Evolutionary conservation across 2,888 invertebrate species (phyloP).

Genomic region (Pterobdella sp.): DNA sequence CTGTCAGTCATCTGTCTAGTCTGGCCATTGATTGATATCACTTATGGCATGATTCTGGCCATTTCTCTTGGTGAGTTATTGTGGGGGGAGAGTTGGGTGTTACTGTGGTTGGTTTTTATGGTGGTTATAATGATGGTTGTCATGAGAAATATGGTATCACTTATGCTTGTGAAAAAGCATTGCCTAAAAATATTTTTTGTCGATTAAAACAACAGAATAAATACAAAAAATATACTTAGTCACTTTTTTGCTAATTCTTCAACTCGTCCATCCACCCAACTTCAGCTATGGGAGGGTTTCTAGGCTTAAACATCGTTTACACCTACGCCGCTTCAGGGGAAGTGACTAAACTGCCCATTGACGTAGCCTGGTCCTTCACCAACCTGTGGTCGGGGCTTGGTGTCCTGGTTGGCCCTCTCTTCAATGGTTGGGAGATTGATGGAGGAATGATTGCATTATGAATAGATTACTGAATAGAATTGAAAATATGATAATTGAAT

Average conservation of each 20-base stretch:
- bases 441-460: too few relatives aligned
- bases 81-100: too few relatives aligned
- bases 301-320: slow-evolving; percentile 42
- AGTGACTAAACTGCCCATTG: slow-evolving; percentile 40
- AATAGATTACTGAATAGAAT: too few relatives aligned
- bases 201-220: background rate
- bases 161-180: background rate
- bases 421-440: slow-evolving; percentile 37
- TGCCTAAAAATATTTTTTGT: background rate
- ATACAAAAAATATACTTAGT: background rate
- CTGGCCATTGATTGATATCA: slow-evolving; percentile 41
- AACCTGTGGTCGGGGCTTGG: slow-evolving; percentile 42
- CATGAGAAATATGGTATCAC: background rate
- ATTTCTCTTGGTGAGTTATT: slow-evolving; percentile 37
- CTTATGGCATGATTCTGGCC: slow-evolving; percentile 37
- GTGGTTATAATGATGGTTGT: too few relatives aligned
- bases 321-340: slow-evolving; percentile 42
- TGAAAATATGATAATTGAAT: background rate
- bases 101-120: too few relatives aligned
- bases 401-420: slow-evolving; percentile 41
- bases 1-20: slow-evolving; percentile 40
- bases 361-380: slow-evolving; percentile 41
- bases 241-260: background rate
- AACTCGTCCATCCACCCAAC: background rate
- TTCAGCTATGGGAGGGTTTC: slow-evolving; percentile 41